A percentile compares a stretch with the other conserved stretches of the same genome.
These are phyloP conservation scores for Pectinophora gossypiella DNA, from an alignment of 1,140 invertebrate genomes.

Conservation along the genomic window DNA sequence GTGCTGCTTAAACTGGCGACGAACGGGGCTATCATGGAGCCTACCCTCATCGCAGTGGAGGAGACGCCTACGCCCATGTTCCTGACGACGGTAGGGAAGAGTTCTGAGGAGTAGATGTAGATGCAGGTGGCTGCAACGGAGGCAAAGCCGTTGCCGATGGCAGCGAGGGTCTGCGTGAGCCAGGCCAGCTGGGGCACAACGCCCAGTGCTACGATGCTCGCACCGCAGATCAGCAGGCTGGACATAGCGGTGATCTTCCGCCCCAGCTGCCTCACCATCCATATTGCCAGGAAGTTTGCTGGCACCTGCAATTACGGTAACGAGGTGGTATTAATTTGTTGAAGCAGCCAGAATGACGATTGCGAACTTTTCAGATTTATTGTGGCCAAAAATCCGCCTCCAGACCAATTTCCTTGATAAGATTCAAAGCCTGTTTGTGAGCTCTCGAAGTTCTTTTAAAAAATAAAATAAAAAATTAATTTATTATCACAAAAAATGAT, in stretches of 20 bases:
- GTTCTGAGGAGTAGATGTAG: constrained; percentile 81
- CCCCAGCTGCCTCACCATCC: constrained; percentile 43
- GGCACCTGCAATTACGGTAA: constrained; percentile 41
- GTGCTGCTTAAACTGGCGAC: constrained; percentile 71
- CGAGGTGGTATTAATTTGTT: too few relatives aligned
- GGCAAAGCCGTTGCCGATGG: constrained; percentile 79
- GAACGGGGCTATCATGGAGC: constrained; percentile 81
- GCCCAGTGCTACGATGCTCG: constrained; percentile 39
- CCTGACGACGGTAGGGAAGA: constrained; percentile 81
- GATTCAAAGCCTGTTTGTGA: too few relatives aligned
- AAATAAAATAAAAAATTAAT: too few relatives aligned
- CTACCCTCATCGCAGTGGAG: constrained; percentile 81
- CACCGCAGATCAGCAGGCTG: constrained; percentile 36
- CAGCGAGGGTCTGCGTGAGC: constrained; percentile 47
- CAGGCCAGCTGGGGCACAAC: constrained; percentile 39
- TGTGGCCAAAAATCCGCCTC: too few relatives aligned
- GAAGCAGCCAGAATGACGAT: too few relatives aligned
- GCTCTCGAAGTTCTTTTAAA: too few relatives aligned
- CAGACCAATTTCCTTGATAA: too few relatives aligned
- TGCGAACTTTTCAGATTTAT: too few relatives aligned
- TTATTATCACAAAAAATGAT: too few relatives aligned
- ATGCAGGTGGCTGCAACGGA: constrained; percentile 79
- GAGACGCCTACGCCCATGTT: constrained; percentile 81
- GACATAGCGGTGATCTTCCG: constrained; percentile 31
- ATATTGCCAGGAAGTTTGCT: constrained; percentile 43